A percentile compares a stretch with the other conserved stretches of the same genome.
phyloP scores from a whole-genome alignment of 2,888 invertebrate genomes.

The Melieria crassipennis region DNA sequence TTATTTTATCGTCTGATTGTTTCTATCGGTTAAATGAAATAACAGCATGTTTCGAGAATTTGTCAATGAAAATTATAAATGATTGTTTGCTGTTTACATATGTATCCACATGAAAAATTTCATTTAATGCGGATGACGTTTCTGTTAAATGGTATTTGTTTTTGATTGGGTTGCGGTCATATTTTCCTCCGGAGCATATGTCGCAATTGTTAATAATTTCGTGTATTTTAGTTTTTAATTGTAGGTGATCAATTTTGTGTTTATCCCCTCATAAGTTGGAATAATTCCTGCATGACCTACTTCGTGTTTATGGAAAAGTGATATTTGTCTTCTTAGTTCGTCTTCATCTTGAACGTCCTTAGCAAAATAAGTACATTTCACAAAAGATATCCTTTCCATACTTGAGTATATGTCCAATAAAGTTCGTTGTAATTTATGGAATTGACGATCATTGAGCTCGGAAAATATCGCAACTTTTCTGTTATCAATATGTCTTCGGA shows the following conservation, averaged over 20 bases:
- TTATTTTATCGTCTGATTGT: conserved; percentile 22
- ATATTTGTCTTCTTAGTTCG: conserved; percentile 38
- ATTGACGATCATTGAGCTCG: conserved; percentile 25
- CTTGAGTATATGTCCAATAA: conserved; percentile 23
- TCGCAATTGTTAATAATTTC: conserved; percentile 42
- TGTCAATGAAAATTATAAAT: conserved; percentile 36
- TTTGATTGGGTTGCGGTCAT: conserved; percentile 38
- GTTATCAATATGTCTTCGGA: conserved; percentile 25
- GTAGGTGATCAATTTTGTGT: conserved; percentile 36
- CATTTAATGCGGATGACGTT: conserved; percentile 25
- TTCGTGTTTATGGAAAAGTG: conserved; percentile 41
- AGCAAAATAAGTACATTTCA: conserved; percentile 17
- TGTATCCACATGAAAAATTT: conserved; percentile 23
- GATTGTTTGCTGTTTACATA: conserved; percentile 30
- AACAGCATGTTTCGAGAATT: conserved; percentile 34
- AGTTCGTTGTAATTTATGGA: conserved; percentile 21
- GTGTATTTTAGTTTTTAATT: conserved; percentile 34
- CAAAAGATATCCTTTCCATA: conserved; percentile 7
- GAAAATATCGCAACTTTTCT: conserved; percentile 29
- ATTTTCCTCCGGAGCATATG: conserved; percentile 36
- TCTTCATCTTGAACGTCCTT: conserved; percentile 36
- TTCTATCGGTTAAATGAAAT: conserved; percentile 25
- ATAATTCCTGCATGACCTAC: conserved; percentile 40
- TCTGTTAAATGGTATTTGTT: conserved; percentile 30
- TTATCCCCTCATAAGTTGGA: conserved; percentile 37